Evolutionary conservation across 2,113 vertebrate species (phyloP).

Genomic region (Copsychus sechellarum): DNA sequence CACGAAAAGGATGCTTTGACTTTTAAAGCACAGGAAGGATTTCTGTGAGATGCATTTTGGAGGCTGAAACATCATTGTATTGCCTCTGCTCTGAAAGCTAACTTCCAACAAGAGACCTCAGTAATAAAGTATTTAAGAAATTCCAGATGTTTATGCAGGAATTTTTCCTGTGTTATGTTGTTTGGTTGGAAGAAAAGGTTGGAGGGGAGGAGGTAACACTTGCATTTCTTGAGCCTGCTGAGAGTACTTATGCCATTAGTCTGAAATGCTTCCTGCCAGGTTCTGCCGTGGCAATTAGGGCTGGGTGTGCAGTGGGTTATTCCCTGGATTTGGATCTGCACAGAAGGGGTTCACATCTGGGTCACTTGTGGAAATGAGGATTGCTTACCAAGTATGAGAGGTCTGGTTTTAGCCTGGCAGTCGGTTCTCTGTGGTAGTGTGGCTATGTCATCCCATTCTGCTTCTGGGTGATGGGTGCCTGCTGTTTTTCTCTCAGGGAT

Average conservation of each 20-base stretch:
- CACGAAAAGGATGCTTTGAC: not conserved
- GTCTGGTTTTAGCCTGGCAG: not conserved
- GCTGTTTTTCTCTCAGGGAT: not conserved
- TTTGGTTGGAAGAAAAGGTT: conserved; percentile 14
- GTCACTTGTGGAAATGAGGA: not conserved
- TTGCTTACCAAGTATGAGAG: not conserved
- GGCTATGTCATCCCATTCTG: not conserved
- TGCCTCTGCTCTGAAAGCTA: not conserved
- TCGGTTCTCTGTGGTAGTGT: not conserved
- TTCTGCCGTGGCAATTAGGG: not conserved
- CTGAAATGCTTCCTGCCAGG: conserved; percentile 24
- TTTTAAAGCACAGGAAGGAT: conserved; percentile 30
- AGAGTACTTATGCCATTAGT: conserved; percentile 24
- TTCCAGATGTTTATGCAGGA: conserved; percentile 47
- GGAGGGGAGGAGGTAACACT: not conserved
- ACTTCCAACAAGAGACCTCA: conserved; percentile 20
- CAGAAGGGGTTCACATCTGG: not conserved
- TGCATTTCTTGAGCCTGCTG: conserved; percentile 29
- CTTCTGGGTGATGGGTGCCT: not conserved
- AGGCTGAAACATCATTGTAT: conserved; percentile 8
- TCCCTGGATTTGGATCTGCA: not conserved
- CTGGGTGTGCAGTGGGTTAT: not conserved
- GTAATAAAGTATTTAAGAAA: conserved; percentile 38
- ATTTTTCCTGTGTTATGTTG: not conserved
- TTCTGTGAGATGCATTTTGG: not conserved